A percentile compares a stretch with the other conserved stretches of the same genome.
Evolutionary conservation across 2,888 invertebrate species (phyloP).

Genomic region (Parnassius mnemosyne): DNA sequence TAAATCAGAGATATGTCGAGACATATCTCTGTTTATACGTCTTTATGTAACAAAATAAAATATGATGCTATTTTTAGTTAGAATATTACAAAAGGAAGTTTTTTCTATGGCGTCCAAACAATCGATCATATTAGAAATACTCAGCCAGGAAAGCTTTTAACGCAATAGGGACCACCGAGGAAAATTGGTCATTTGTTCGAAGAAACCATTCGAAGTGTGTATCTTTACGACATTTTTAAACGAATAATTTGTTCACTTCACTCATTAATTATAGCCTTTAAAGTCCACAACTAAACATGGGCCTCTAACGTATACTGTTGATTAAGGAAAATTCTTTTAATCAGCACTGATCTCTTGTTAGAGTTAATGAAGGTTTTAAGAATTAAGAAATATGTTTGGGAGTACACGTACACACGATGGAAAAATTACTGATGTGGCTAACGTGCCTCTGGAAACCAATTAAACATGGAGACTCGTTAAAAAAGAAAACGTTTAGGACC

Average conservation of each 20-base stretch:
- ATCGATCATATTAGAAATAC: slow-evolving; percentile 17
- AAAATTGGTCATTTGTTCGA: slow-evolving; percentile 1
- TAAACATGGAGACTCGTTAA: too few species aligned
- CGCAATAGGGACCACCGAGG: neutral
- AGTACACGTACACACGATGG: too few species aligned
- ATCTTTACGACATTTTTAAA: neutral
- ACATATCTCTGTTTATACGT: slow-evolving; percentile 11
- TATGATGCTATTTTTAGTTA: slow-evolving; percentile 1
- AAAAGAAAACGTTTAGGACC: too few species aligned
- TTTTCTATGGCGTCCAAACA: slow-evolving; percentile 3
- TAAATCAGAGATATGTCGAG: neutral
- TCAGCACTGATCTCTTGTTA: too few species aligned
- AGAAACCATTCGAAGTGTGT: neutral
- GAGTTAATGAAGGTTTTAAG: too few species aligned
- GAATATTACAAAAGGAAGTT: slow-evolving; percentile 7
- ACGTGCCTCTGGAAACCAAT: too few species aligned
- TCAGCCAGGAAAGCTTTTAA: slow-evolving; percentile 12
- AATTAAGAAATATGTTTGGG: too few species aligned
- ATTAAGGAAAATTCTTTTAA: too few species aligned
- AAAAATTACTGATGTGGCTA: too few species aligned
- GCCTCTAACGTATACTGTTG: too few species aligned
- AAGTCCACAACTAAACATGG: too few species aligned
- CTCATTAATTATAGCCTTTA: too few species aligned
- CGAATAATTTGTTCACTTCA: neutral
- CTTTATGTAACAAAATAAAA: slow-evolving; percentile 11